Base-by-base conservation (phyloP, 2,113 vertebrate species). In the Cynopterus brachyotis region DNA sequence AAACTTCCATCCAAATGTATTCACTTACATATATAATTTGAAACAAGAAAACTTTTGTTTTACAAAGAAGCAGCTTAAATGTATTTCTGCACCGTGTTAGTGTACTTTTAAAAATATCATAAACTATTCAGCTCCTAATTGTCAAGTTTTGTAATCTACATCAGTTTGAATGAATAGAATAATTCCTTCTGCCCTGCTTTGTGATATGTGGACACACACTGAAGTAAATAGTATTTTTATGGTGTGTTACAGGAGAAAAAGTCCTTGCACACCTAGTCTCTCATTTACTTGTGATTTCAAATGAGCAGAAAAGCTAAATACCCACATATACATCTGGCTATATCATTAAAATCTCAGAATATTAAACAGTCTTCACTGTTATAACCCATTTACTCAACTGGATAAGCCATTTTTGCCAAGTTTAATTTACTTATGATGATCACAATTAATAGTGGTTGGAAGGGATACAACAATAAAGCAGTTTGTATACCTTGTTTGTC, bases 341-440 rank as follows among this genome's bases (percentile, higher is more conserved):
- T 42, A 62, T 60, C 32, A 93, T 92, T 88, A 91, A 91, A 94
- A 94, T 70, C 42, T 37, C 42, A 94, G 32, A 78, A 90, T 64
- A 91, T 83, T 75, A 55, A 95, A 75, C 2, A 67, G 50, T 75
- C 15, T 82, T 28, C 6, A 70, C 8, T 47, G 16, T 62, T 70
- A 92, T 40, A 45, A 20, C 26, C 12, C 19, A 76, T 85, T 91
- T 40, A 85, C 24, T 66, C 78, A 47, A 93, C 2, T 67, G 32
- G 22, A 79, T 70, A 93, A 90, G 32, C 1, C 47, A 89, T 32
- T 89, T 87, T 93, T 57, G 47, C 9, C 2, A 91, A 35, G 35
- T 32, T 89, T 85, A 75, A 89, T 55, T 70, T 91, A 86, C 89
- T 72, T 96, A 62, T 81, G 28, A 26, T 81, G 17, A 80, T 80